Evolutionary conservation across 1,140 invertebrate genomes (phyloP).

Genomic region (Drosophila pruinosa): DNA sequence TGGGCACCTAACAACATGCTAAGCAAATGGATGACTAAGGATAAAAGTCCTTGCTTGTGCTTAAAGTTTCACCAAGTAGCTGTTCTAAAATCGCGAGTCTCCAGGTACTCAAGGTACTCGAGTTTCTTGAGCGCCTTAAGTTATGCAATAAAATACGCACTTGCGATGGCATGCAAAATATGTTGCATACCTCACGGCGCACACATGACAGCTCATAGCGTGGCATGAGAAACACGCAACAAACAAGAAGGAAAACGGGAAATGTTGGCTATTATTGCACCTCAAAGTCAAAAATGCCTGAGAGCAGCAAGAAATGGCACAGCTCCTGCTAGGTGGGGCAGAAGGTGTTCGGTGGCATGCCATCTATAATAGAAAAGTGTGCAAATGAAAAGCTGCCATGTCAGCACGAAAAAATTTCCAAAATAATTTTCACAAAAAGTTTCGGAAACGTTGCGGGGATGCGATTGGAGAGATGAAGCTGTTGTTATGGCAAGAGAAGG

Average conservation of each 20-base stretch:
- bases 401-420: slow-evolving; percentile 26
- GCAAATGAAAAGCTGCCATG: slow-evolving; percentile 37
- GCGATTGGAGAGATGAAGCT: background rate
- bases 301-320: slow-evolving; percentile 12
- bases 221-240: background rate
- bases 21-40: background rate
- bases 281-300: slow-evolving; percentile 44
- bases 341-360: background rate
- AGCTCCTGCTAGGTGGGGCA: background rate
- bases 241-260: background rate
- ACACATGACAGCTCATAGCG: slow-evolving; percentile 3
- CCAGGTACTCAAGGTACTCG: background rate
- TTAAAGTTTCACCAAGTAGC: background rate
- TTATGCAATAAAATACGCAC: slow-evolving; percentile 26
- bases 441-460: background rate
- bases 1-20: background rate
- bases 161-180: slow-evolving; percentile 8
- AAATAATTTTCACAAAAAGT: slow-evolving; percentile 33
- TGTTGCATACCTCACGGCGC: slow-evolving; percentile 23
- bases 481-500: background rate
- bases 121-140: background rate
- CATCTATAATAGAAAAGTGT: slow-evolving; percentile 33
- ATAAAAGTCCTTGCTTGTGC: background rate
- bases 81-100: no score
- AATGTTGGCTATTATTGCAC: slow-evolving; percentile 47